These are phyloP conservation scores for Pontoporia blainvillei DNA, from an alignment of 2,113 vertebrate species.

Conservation along the genomic window DNA sequence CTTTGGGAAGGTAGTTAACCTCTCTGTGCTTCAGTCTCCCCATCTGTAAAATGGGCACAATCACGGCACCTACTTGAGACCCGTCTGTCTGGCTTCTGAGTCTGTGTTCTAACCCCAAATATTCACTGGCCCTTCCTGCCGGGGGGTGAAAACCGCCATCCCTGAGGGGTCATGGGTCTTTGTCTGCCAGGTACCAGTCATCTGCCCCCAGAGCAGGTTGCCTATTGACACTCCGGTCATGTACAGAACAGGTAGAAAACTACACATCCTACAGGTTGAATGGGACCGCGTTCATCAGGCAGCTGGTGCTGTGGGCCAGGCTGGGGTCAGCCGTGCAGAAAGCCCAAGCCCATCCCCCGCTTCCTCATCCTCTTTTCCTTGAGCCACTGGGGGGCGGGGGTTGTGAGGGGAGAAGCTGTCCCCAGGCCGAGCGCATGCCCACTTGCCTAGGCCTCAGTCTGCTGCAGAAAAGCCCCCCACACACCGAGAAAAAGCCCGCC, in stretches of 20 bases:
- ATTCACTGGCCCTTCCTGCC: not conserved
- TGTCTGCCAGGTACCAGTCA: not conserved
- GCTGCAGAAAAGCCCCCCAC: not conserved
- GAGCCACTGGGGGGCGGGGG: not conserved
- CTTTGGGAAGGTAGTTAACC: not conserved
- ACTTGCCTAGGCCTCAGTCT: not conserved
- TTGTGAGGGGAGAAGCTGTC: not conserved
- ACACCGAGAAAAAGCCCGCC: too few relatives aligned
- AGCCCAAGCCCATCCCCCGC: not conserved
- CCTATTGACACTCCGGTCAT: rapidly evolving
- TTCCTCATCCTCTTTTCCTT: not conserved
- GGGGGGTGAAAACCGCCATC: not conserved
- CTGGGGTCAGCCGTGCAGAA: rapidly evolving
- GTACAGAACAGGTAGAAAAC: not conserved
- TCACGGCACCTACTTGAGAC: not conserved
- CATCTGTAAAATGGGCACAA: not conserved
- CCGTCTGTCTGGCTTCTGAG: not conserved
- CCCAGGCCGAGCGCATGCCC: not conserved
- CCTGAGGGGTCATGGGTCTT: not conserved
- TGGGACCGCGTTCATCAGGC: not conserved
- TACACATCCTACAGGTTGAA: not conserved
- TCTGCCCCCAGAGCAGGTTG: rapidly evolving
- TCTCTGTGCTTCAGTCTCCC: not conserved
- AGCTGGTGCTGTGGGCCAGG: rapidly evolving
- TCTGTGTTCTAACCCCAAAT: not conserved